Conservation (phyloP, 2,888 invertebrate species). For the Teinopalpus imperialis region DNA sequence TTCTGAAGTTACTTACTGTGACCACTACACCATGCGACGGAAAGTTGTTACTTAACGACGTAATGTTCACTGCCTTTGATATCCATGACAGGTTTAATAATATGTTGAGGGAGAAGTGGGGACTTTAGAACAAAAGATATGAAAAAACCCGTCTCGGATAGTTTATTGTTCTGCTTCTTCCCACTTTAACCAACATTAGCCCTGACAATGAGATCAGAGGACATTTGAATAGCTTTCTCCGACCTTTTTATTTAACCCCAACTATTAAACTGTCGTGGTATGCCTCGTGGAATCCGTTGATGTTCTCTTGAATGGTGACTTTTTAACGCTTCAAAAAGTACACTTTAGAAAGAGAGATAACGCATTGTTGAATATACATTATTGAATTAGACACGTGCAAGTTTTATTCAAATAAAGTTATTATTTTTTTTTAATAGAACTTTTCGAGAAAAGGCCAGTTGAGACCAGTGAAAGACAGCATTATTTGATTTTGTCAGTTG, state of each 20-base stretch:
- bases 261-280: constrained; percentile 45
- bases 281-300: constrained; percentile 27
- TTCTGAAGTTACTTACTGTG: too few relatives aligned
- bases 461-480: too few relatives aligned
- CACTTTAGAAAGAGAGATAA: constrained; percentile 41
- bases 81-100: neutral
- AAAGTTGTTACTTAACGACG: too few relatives aligned
- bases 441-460: too few relatives aligned
- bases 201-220: constrained; percentile 38
- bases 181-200: constrained; percentile 34
- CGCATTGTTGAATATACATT: constrained; percentile 65
- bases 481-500: too few relatives aligned
- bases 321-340: constrained; percentile 26
- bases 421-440: too few relatives aligned
- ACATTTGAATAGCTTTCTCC: constrained; percentile 43
- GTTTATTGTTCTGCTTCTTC: constrained; percentile 26
- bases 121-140: constrained; percentile 27
- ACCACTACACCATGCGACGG: too few relatives aligned
- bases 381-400: constrained; percentile 52
- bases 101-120: constrained; percentile 10
- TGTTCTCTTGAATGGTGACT: constrained; percentile 29
- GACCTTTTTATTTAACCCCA: constrained; percentile 43
- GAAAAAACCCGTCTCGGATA: constrained; percentile 28
- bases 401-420: constrained; percentile 62
- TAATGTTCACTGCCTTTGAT: too few relatives aligned